Base-by-base conservation (phyloP, 2,113 vertebrate species). In the Stigmatopora nigra region DNA sequence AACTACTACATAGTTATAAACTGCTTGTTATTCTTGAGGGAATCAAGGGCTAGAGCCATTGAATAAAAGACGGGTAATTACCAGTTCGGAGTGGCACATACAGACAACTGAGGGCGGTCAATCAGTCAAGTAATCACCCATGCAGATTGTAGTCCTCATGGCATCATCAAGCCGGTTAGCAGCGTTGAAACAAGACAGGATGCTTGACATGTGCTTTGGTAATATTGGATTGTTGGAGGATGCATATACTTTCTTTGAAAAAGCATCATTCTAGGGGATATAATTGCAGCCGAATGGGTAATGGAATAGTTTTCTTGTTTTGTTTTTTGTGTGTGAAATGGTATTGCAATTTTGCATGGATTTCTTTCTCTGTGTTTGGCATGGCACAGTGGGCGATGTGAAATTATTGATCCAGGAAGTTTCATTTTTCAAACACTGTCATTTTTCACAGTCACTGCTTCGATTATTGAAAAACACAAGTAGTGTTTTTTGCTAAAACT, bases 61-160 rank as follows among this genome's bases (percentile, higher is more conserved):
- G 82, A 91, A 90, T 87, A 92, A 92, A 91, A 89, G 89, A 89
- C 91, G 91, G 85, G 86, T 89, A 87, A 90, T 94, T 93, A 93
- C 89, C 85, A 82, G 86, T 81, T 77, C 77, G 60, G 80, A 73
- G 61, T 35, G 67, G 64, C 66, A 78, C 36, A 35, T 66, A 31
- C 70, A 78, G 85, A 70, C 61, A 44, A 78, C 76, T 85, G 82
- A 41, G 82, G 88, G 75, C 70, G 78, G 89, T 94, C 90, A 91
- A 84, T 94, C 89, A 87, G 84, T 89, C 81, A 86, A 89, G 87
- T 76, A 81, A 89, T 88, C 82, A 82, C 88, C 84, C 88, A 85
- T 84, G 89, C 78, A 81, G 88, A 88, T 91, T 91, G 60, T 67
- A 72, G 73, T 70, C 73, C 71, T 82, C 63, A 48, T 61, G 67